Evolutionary conservation across 2,888 invertebrate genomes (phyloP).

Genomic region (Drosophila greeni): DNA sequence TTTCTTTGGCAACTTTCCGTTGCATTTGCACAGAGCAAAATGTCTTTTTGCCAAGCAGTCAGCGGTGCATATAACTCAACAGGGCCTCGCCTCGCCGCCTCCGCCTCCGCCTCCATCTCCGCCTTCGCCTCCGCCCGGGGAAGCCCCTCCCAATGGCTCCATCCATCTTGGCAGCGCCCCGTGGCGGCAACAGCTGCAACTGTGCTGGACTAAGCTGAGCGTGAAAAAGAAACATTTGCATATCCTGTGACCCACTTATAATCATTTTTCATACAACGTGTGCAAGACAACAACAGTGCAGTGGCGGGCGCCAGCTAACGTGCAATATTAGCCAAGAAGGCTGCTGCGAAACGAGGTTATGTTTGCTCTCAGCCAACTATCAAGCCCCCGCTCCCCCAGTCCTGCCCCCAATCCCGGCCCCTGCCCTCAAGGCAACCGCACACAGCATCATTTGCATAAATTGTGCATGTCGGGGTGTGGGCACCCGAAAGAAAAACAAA

Average conservation of each 20-base stretch:
- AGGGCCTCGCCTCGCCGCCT: constrained; percentile 31
- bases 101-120: not conserved
- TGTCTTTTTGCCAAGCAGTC: constrained; percentile 61
- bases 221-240: constrained; percentile 73
- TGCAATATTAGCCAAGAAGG: constrained; percentile 44
- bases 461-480: constrained; percentile 39
- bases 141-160: constrained; percentile 18
- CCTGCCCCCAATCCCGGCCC: not conserved
- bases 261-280: constrained; percentile 73
- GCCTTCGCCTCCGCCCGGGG: not conserved
- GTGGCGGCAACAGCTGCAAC: constrained; percentile 50
- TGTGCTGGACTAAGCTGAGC: constrained; percentile 65
- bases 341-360: constrained; percentile 66
- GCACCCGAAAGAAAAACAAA: constrained; percentile 41
- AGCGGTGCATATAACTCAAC: constrained; percentile 58
- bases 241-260: constrained; percentile 75
- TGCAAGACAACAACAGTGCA: constrained; percentile 35
- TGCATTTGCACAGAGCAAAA: constrained; percentile 63
- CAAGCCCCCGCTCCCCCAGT: not conserved
- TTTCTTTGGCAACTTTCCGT: constrained; percentile 70
- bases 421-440: constrained; percentile 20
- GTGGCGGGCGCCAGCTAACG: constrained; percentile 45
- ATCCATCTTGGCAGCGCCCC: constrained; percentile 44
- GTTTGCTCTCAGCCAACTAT: constrained; percentile 51
- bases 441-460: constrained; percentile 67